Conservation (phyloP, 2,113 vertebrate species). For the Syngnathus floridae region DNA sequence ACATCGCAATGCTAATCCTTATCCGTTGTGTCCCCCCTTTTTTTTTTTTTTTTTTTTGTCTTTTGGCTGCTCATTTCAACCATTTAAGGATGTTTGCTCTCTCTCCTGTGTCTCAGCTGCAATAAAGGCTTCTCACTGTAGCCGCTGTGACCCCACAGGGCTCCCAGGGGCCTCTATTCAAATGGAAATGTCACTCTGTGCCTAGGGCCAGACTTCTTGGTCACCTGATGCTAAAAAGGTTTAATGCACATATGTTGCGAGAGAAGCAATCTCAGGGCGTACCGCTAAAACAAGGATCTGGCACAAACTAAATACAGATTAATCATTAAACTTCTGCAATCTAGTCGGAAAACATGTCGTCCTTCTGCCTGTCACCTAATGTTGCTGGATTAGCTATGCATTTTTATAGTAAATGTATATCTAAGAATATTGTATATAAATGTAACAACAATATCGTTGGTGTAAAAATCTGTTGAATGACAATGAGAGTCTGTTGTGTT, state of each 20-base stretch:
- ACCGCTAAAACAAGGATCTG: not conserved
- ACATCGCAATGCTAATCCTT: conserved; percentile 19
- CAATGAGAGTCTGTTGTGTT: too few species aligned
- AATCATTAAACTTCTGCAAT: not conserved
- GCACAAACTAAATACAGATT: not conserved
- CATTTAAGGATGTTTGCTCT: not conserved
- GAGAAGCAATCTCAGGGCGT: not conserved
- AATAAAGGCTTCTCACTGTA: conserved; percentile 62
- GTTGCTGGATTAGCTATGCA: not conserved
- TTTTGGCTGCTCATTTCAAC: not conserved
- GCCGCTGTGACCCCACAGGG: conserved; percentile 60
- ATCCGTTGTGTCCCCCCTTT: not conserved
- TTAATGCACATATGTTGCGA: not conserved
- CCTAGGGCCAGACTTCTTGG: conserved; percentile 45
- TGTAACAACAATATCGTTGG: too few species aligned
- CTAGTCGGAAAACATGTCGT: not conserved
- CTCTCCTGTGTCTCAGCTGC: conserved; percentile 23
- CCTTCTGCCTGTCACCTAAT: not conserved
- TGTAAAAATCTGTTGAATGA: not conserved
- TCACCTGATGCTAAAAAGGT: conserved; percentile 27
- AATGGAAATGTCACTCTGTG: conserved; percentile 57
- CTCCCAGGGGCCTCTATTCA: conserved; percentile 54
- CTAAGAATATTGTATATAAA: too few species aligned
- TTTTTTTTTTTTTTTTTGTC: not conserved
- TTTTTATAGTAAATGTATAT: not conserved